Evolutionary conservation across 2,888 invertebrate genomes (phyloP), one percentile per base, ranked within the genome.

Genomic region (Pachymerium ferrugineum): DNA sequence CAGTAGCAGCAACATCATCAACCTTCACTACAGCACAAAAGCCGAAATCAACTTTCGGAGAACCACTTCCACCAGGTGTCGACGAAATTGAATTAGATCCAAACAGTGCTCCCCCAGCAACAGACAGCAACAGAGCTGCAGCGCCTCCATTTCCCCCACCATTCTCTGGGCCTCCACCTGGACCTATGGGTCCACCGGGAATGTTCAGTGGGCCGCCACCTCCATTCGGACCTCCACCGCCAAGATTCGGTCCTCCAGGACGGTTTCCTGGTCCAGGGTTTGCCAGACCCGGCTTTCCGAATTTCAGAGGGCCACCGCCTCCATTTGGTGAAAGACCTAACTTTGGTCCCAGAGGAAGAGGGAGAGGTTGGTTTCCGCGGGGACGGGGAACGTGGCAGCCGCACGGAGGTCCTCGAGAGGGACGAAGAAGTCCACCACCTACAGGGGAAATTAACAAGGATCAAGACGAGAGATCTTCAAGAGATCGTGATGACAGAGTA

Each of bases 11-110:
- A 10, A 14, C 22, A 22, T 47, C 33, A 14, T 6, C 19, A 16
- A 16, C 22, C 10, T 22, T 12, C n/a, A 29, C 19, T 19, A n/a
- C 67, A 3, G 14, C 22, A 68, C 54, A 31, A 16, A 62, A 25
- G 28, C n/a, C 62, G 1, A 62, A 62, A 1, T 25, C 73, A 2
- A 67, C 30, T 33, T 22, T 54, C 25, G 74, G n/a, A n/a, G n/a
- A 74, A 54, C 74, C 74, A 1, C 31, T 54, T 5, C 74, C 74
- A 22, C 74, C 74, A 1, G 74, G 74, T 19, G 62, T 71, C 6
- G 74, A 74, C 16, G 47, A 71, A 14, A 19, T 31, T 0, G 70
- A 70, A 16, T 30, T 71, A 30, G 30, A 28, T 10, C 14, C 62
- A n/a, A 25, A 29, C 25, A 16, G 71, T 42, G 54, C 74, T 28